phyloP scores from a whole-genome alignment of 2,888 invertebrate genomes.

The Eremobia ochroleuca region DNA sequence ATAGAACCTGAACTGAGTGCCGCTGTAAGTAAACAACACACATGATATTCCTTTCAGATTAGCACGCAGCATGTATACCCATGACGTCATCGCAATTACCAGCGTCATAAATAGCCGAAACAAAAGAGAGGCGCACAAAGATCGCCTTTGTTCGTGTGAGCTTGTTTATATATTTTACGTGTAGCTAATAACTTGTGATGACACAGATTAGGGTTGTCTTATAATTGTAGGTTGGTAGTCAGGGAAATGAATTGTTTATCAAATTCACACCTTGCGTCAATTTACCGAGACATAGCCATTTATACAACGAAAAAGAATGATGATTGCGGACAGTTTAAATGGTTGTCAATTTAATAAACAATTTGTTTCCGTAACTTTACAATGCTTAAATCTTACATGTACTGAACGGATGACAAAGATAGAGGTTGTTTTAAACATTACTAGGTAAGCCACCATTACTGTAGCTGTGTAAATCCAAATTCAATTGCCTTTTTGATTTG shows the following conservation, averaged over 20 bases:
- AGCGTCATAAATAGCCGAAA: slow-evolving; percentile 40
- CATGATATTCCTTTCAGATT: slow-evolving; percentile 27
- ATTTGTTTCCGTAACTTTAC: not conserved
- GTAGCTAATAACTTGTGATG: slow-evolving; percentile 25
- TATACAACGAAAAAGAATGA: not conserved
- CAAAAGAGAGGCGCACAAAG: slow-evolving; percentile 41
- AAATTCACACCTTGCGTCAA: not conserved
- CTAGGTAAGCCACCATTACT: not conserved
- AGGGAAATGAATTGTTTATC: not conserved
- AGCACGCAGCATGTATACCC: slow-evolving; percentile 35
- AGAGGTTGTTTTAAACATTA: not conserved
- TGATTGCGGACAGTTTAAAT: not conserved
- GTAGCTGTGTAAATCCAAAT: no score
- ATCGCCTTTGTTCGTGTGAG: slow-evolving; percentile 30
- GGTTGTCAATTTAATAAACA: not conserved
- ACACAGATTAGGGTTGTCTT: slow-evolving; percentile 19
- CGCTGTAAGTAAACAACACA: slow-evolving; percentile 28
- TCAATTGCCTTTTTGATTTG: not conserved
- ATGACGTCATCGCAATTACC: slow-evolving; percentile 47
- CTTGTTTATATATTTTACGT: slow-evolving; percentile 19
- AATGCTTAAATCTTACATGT: not conserved
- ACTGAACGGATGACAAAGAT: not conserved
- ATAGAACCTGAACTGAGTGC: not conserved
- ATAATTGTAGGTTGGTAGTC: not conserved
- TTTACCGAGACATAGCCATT: not conserved